phyloP scores from a whole-genome alignment of 2,113 vertebrate species.

The Ceyx melanurus region DNA sequence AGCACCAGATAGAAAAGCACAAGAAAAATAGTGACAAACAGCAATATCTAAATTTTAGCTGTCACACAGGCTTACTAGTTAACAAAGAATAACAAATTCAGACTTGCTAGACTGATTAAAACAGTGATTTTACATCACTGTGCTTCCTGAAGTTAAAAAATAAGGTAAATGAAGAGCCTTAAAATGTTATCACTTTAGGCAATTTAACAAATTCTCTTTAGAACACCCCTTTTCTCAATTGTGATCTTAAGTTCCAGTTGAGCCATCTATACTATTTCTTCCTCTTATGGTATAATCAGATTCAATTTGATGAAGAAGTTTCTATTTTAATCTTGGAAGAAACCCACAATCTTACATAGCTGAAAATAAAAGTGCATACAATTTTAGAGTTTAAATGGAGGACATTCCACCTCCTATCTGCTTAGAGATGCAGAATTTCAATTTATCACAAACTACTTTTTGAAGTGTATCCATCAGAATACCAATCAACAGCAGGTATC shows the following conservation, averaged over 20 bases:
- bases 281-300: not conserved
- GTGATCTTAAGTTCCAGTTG: not conserved
- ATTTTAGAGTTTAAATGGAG: not conserved
- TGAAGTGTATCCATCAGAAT: not conserved
- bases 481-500: not conserved
- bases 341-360: not conserved
- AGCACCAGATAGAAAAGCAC: not conserved
- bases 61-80: not conserved
- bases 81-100: not conserved
- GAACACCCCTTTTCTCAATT: not conserved
- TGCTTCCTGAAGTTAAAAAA: not conserved
- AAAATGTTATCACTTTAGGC: not conserved
- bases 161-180: not conserved
- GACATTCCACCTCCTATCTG: not conserved
- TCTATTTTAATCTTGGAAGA: not conserved
- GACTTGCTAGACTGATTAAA: not conserved
- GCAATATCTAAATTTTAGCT: not conserved
- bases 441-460: not conserved
- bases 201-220: not conserved
- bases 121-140: not conserved
- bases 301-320: not conserved
- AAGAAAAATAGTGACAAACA: not conserved
- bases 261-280: not conserved
- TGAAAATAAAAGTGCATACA: not conserved
- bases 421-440: not conserved